phyloP scores from a whole-genome alignment of 2,888 invertebrate species.

The Napeogenes inachia region DNA sequence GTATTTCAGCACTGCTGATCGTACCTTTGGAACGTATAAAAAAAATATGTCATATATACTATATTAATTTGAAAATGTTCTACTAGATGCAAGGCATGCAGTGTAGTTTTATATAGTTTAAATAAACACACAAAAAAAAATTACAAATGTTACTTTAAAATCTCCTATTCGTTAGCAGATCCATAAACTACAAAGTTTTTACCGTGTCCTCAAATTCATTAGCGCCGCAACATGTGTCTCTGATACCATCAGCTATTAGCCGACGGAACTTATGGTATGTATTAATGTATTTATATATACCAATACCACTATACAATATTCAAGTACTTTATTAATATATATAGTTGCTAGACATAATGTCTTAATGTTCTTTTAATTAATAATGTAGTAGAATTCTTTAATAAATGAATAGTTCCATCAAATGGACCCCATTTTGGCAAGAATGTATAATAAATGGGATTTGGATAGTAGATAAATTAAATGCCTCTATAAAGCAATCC shows the following conservation, averaged over 20 bases:
- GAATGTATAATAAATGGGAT: neutral
- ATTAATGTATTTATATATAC: neutral
- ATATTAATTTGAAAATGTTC: too few species aligned
- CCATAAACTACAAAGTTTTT: conserved; percentile 38
- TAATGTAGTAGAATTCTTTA: too few species aligned
- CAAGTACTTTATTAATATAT: neutral
- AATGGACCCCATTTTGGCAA: neutral
- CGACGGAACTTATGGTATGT: neutral
- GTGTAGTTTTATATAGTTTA: neutral
- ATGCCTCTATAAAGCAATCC: conserved; percentile 36
- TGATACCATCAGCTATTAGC: conserved; percentile 52
- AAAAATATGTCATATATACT: too few species aligned
- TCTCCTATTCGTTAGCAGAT: conserved; percentile 8
- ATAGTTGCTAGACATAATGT: too few species aligned
- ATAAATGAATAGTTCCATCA: too few species aligned
- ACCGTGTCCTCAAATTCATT: conserved; percentile 56
- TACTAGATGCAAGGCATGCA: too few species aligned
- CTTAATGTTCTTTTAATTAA: too few species aligned
- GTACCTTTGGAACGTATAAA: too few species aligned
- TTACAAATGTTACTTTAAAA: neutral
- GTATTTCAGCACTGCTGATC: too few species aligned
- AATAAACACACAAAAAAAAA: neutral
- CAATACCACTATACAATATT: neutral
- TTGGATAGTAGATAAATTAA: conserved; percentile 3
- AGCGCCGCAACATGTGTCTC: conserved; percentile 66